These are phyloP conservation scores for Pipistrellus pipistrellus DNA, from an alignment of 2,797 vertebrate genomes.

Conservation along the genomic window DNA sequence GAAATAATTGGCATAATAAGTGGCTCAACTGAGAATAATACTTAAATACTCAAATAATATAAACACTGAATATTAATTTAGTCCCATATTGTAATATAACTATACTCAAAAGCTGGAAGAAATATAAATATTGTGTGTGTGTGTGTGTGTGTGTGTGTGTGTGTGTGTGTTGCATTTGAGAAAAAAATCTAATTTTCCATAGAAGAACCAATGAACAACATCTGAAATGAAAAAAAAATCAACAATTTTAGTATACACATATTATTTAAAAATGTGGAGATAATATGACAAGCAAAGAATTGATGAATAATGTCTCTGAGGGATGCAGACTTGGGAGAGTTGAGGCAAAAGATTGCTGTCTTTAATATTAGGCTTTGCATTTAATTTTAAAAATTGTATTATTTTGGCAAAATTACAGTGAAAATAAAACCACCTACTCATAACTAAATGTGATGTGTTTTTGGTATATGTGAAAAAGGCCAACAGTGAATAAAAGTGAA, in stretches of 20 bases:
- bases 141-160: too few species aligned
- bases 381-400: slow-evolving; percentile 37
- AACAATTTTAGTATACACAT: neutral
- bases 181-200: slow-evolving; percentile 9
- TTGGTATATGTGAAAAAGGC: neutral
- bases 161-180: neutral
- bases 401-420: slow-evolving; percentile 48
- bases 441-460: slow-evolving; percentile 1
- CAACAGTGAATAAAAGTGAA: neutral
- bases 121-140: neutral
- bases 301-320: neutral
- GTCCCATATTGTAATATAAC: neutral
- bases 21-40: neutral
- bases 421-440: slow-evolving; percentile 54
- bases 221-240: neutral
- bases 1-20: neutral
- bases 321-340: neutral
- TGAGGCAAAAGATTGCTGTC: neutral
- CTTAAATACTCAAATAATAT: neutral
- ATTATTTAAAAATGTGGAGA: slow-evolving; percentile 18
- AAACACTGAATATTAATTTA: slow-evolving; percentile 10
- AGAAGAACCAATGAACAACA: neutral
- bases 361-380: neutral
- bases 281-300: neutral
- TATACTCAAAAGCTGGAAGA: slow-evolving; percentile 4